These are phyloP conservation scores for Gracilinanus agilis DNA, from an alignment of 2,113 vertebrate genomes.

Conservation along the genomic window DNA sequence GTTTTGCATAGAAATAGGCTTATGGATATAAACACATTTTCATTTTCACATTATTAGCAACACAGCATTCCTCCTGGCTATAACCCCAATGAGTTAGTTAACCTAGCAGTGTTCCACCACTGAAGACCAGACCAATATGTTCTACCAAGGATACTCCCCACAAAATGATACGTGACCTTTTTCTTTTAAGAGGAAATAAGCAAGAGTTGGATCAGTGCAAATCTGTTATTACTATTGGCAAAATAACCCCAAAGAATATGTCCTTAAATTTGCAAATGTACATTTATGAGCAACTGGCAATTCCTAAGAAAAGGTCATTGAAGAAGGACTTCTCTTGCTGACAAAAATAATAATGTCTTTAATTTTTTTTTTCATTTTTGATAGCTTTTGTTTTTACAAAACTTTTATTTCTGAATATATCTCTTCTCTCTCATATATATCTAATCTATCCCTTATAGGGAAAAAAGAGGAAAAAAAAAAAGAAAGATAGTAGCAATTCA, in stretches of 20 bases:
- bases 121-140: background rate
- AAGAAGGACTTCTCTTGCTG: background rate
- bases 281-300: background rate
- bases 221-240: background rate
- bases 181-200: background rate
- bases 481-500: too few relatives aligned
- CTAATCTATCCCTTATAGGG: background rate
- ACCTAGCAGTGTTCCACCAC: background rate
- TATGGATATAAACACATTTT: background rate
- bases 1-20: background rate
- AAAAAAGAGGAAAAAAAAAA: too few relatives aligned
- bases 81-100: background rate
- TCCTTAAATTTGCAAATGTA: background rate
- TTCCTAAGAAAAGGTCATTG: background rate
- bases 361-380: background rate
- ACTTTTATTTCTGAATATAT: background rate
- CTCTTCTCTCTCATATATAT: background rate
- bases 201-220: background rate
- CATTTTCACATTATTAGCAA: background rate
- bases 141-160: background rate
- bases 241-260: background rate
- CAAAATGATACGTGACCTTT: background rate
- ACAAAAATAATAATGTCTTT: background rate
- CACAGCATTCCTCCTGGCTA: background rate
- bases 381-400: background rate